phyloP scores from a whole-genome alignment of 2,113 vertebrate species.

The Chaetura pelagica region DNA sequence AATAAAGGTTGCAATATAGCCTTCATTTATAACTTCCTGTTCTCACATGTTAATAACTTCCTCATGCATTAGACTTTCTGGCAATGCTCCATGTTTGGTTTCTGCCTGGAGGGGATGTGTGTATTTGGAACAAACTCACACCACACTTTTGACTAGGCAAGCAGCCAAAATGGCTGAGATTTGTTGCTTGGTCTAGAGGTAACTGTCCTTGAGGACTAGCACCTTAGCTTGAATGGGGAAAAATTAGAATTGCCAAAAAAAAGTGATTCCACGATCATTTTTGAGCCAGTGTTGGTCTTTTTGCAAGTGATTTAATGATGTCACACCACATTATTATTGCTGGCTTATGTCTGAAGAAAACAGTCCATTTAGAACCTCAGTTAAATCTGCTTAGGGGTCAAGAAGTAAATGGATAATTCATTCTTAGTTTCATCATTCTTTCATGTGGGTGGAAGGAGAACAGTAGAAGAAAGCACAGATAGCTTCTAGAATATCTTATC shows the following conservation, averaged over 20 bases:
- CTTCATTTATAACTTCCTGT: constrained; percentile 44
- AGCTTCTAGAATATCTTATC: background rate
- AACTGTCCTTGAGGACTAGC: background rate
- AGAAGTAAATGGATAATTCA: background rate
- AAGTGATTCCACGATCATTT: background rate
- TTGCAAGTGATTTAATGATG: background rate
- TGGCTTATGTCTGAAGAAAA: background rate
- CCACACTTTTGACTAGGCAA: constrained; percentile 21
- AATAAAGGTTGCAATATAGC: constrained; percentile 31
- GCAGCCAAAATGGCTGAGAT: constrained; percentile 36
- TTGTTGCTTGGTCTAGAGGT: background rate
- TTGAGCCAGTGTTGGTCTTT: background rate
- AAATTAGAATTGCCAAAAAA: background rate
- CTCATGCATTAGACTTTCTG: constrained; percentile 36
- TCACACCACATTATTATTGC: background rate
- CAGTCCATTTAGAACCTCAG: background rate
- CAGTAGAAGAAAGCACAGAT: background rate
- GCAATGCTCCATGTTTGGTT: constrained; percentile 22
- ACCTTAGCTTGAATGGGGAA: background rate
- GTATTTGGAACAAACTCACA: constrained; percentile 36
- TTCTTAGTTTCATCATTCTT: background rate
- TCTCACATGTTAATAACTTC: constrained; percentile 57
- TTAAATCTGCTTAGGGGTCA: background rate
- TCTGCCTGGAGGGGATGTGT: constrained; percentile 41
- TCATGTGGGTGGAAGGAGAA: background rate